Evolutionary conservation across 2,113 vertebrate genomes (phyloP), one percentile per base, ranked within the genome.

Genomic region (Thalassarche chlororhynchos): DNA sequence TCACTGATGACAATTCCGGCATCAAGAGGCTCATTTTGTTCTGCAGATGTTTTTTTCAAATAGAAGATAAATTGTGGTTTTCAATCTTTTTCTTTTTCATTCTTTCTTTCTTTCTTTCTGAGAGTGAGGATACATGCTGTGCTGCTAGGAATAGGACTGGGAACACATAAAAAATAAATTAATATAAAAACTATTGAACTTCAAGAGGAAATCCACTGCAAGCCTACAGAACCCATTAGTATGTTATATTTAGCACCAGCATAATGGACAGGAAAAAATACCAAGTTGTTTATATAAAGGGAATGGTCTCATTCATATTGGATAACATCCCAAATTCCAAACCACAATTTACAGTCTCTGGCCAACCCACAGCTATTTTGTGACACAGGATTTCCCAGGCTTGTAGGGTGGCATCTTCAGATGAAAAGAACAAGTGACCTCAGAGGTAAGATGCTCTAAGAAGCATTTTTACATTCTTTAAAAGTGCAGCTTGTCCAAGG

Each of bases 1-100:
- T 98, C 98, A 98, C 36, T 98, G 98, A 98, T 98, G 98, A 98
- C 98, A 99, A 99, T 98, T 98, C 98, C 96, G 96, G 98, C 98
- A 98, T 98, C 98, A 98, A 98, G 98, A 98, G 98, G 97, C 96
- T 98, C 97, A 95, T 98, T 98, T 98, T 98, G 95, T 97, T 98
- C 97, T 98, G 98, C 98, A 98, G 98, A 98, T 99, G 98, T 98
- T 98, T 98, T 97, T 98, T 97, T 97, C 97, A 98, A 98, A 98
- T 95, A 96, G 93, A 98, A 98, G 95, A 98, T 98, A 98, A 98
- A 98, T 98, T 49, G 58, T 93, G 84, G 79, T 47, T 97, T 97
- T 90, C 84, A 84, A 47, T 97, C 28, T 96, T 92, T 16, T 13
- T 36, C 7, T 12, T 31, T 11, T 28, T 6, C n/a, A n/a, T n/a